A percentile compares a stretch with the other conserved stretches of the same genome.
Conservation (phyloP, 2,113 vertebrate species). For the Pangasianodon gigas region DNA sequence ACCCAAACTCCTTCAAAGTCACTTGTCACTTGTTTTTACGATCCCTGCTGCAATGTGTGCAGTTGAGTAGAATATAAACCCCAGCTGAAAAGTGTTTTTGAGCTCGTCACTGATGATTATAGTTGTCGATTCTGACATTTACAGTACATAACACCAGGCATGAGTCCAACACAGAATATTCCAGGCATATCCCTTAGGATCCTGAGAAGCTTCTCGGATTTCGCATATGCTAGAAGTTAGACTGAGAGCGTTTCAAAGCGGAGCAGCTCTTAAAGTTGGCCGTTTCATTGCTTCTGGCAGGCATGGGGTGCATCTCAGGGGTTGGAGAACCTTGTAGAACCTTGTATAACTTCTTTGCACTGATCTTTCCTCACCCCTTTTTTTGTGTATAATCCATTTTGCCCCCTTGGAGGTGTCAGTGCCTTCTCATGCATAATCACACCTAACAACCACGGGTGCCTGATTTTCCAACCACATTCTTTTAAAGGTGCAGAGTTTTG, state of each 20-base stretch:
- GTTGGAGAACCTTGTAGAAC: conserved; percentile 4
- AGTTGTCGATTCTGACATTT: conserved; percentile 35
- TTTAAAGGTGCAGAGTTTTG: conserved; percentile 8
- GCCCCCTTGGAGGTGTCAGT: conserved; percentile 50
- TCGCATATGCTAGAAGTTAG: conserved; percentile 42
- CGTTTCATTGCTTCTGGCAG: conserved; percentile 49
- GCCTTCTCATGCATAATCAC: conserved; percentile 55
- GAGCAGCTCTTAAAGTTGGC: conserved; percentile 24
- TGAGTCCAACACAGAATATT: conserved; percentile 32
- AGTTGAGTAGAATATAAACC: conserved; percentile 8
- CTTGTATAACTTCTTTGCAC: neutral
- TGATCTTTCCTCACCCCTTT: neutral
- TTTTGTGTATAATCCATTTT: neutral
- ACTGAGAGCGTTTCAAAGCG: conserved; percentile 40
- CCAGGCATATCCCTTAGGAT: conserved; percentile 37
- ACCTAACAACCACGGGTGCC: conserved; percentile 31
- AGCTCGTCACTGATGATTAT: conserved; percentile 26
- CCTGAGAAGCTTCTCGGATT: conserved; percentile 44
- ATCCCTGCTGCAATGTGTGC: neutral
- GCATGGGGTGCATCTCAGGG: conserved; percentile 27
- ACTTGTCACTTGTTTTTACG: conserved; percentile 8
- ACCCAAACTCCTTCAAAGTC: neutral
- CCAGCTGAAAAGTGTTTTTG: conserved; percentile 18
- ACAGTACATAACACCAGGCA: conserved; percentile 30
- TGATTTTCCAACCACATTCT: conserved; percentile 16